Percentiles rank a stretch among this genome's conserved stretches.
These are phyloP conservation scores for Nemopilema nomurai DNA, from an alignment of 30 jellyfish, hydroid and myxozoan genomes.

Conservation along the genomic window DNA sequence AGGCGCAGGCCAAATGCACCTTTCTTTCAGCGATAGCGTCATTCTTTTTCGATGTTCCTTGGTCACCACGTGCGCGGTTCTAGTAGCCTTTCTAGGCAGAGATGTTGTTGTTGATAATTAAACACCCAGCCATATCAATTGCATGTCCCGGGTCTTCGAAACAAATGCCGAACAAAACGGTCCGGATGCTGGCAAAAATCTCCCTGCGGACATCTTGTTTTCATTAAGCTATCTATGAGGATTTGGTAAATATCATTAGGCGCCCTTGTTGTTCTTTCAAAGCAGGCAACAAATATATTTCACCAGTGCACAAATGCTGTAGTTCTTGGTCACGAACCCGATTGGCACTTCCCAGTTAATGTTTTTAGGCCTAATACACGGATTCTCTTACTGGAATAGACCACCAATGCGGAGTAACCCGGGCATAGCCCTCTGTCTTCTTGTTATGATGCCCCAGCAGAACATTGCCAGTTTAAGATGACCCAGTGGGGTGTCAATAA, in stretches of 20 bases:
- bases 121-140: conserved; percentile 13
- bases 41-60: neutral
- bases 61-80: neutral
- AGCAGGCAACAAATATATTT: neutral
- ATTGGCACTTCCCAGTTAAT: neutral
- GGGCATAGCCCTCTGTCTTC: too few species aligned
- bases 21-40: neutral
- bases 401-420: too few species aligned
- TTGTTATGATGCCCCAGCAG: too few species aligned
- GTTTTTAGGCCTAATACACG: too few species aligned
- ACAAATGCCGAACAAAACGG: neutral
- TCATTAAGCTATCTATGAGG: neutral
- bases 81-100: neutral
- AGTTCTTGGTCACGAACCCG: neutral
- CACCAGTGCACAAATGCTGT: neutral
- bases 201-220: neutral
- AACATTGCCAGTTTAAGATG: too few species aligned
- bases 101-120: neutral
- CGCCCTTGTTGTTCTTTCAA: neutral
- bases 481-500: too few species aligned
- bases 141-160: conserved; percentile 1
- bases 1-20: neutral
- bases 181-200: conserved; percentile 14
- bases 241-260: neutral
- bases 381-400: too few species aligned